Evolutionary conservation across 2,797 vertebrate species (phyloP), one percentile per base, ranked within the genome.

Genomic region (Ptychobarbus kaznakovi): DNA sequence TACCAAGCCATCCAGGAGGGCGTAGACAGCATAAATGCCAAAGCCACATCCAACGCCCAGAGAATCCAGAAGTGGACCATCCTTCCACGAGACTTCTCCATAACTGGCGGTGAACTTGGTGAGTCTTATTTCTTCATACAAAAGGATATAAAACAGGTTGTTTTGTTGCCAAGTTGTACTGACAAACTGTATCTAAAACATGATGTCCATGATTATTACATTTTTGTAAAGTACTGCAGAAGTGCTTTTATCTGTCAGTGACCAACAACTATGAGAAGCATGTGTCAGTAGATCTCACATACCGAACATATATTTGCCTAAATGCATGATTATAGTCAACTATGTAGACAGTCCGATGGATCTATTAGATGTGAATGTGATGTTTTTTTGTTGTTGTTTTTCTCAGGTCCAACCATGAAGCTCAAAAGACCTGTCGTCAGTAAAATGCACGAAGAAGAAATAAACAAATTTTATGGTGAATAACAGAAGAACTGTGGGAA

Each of bases 341-440:
- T 18, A 49, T 83, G 70, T 49, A 25, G 35, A 82, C 42, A 38
- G 0, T 20, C 13, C 6, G 3, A 56, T 44, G 6, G 6, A 20
- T 38, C 6, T n/a, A 32, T 22, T 32, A 35, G 58, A 65, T 80
- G 10, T 16, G 6, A 32, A 6, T 65, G 42, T 35, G 5, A 80
- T 25, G 4, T 20, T 58, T 84, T 25, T 56, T 32, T 66, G 13
- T 63, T 8, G 80, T 13, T 80, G 63, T 28, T 35, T 63, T 65
- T 63, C 13, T 49, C 89, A 96, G 95, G 95, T 86, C 96, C 96
- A 44, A 96, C 96, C 83, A 90, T 96, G 95, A 96, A 96, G 87
- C 93, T 96, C 56, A 94, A 93, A 89, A 93, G 96, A 83, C 93
- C 95, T 13, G 90, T 95, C 46, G 95, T 96, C 56, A 88, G 92